A percentile compares a stretch with the other conserved stretches of the same genome.
phyloP scores from a whole-genome alignment of 2,113 vertebrate genomes.

The Gobio gobio region DNA sequence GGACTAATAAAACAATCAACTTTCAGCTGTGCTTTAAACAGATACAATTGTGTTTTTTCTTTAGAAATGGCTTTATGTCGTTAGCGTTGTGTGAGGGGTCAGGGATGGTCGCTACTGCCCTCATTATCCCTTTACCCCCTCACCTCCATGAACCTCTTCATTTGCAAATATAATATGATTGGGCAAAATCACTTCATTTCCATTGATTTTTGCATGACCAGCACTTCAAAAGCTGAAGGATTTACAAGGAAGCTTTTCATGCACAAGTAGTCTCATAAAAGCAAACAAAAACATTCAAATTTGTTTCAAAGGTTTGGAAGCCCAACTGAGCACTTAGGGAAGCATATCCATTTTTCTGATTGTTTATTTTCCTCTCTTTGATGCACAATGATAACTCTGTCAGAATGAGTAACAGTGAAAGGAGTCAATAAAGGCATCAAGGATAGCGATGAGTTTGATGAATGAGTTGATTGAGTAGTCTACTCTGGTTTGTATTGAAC shows the following conservation, averaged over 20 bases:
- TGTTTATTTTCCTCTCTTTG: neutral
- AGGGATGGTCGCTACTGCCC: neutral
- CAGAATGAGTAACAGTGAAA: conserved; percentile 53
- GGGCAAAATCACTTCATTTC: conserved; percentile 32
- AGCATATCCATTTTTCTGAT: neutral
- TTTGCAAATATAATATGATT: conserved; percentile 41
- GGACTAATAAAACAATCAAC: neutral
- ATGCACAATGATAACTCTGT: conserved; percentile 13
- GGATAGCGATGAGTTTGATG: conserved; percentile 58
- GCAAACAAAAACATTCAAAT: neutral
- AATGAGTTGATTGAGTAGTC: conserved; percentile 49
- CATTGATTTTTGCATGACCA: conserved; percentile 38
- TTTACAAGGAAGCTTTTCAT: conserved; percentile 13
- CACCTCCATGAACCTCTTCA: conserved; percentile 16
- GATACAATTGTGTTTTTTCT: neutral
- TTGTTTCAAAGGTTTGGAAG: neutral
- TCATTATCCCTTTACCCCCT: conserved; percentile 42
- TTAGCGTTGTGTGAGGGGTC: neutral
- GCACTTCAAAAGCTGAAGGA: conserved; percentile 33
- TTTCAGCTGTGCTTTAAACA: neutral
- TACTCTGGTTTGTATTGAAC: conserved; percentile 52
- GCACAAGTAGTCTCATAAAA: conserved; percentile 26
- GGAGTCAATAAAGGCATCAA: conserved; percentile 57
- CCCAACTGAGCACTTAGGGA: conserved; percentile 7
- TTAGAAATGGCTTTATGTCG: neutral